Evolutionary conservation across 2,888 invertebrate species (phyloP).

Genomic region (Pyrrhia umbra): DNA sequence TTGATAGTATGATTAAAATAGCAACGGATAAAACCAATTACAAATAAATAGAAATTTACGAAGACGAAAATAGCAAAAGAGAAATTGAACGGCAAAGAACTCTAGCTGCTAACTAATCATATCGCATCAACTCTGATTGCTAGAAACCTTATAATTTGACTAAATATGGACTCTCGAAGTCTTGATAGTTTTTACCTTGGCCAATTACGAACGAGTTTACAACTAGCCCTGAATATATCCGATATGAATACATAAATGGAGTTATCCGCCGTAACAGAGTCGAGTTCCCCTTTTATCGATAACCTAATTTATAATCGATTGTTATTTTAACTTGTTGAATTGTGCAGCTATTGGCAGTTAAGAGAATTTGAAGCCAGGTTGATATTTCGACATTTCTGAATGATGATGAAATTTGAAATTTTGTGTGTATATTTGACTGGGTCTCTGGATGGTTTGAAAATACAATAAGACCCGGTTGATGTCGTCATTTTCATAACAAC

Average conservation of each 20-base stretch:
- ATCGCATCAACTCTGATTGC: slow-evolving; percentile 46
- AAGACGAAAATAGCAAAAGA: slow-evolving; percentile 44
- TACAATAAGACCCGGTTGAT: no score
- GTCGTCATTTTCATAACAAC: no score
- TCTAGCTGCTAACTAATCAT: slow-evolving; percentile 41
- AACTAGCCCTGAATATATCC: slow-evolving; percentile 33
- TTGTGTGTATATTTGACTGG: no score
- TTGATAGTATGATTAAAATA: neutral
- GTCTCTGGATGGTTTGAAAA: no score
- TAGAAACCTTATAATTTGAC: slow-evolving; percentile 55
- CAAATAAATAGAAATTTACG: neutral
- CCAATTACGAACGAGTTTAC: slow-evolving; percentile 38
- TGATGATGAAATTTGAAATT: no score
- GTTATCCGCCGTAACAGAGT: slow-evolving; percentile 32
- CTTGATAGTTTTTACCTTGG: slow-evolving; percentile 33
- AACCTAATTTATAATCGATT: neutral
- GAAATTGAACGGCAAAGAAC: slow-evolving; percentile 46
- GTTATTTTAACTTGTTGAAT: neutral
- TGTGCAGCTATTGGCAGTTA: neutral
- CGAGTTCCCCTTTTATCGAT: slow-evolving; percentile 3
- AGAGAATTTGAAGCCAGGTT: no score
- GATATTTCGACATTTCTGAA: no score
- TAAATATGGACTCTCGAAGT: slow-evolving; percentile 36
- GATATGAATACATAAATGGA: slow-evolving; percentile 18
- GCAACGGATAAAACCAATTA: neutral